Conservation (phyloP, 2,888 invertebrate species). For the Helleia helle region DNA sequence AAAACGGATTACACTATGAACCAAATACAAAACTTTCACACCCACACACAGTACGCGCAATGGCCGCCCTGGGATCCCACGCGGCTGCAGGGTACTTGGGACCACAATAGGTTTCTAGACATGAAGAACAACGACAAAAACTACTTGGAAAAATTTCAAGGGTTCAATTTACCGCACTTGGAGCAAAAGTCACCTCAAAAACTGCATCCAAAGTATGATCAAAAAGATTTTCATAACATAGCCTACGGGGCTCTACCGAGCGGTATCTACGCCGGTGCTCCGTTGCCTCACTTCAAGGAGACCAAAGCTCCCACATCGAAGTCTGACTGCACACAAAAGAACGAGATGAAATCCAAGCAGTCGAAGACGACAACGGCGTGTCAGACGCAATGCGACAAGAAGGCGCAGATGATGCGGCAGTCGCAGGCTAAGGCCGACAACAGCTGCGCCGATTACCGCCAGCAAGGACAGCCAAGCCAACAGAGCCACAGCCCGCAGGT, state of each 20-base stretch:
- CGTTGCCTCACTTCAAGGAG: conserved; percentile 61
- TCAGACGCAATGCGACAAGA: conserved; percentile 60
- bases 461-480: too few relatives aligned
- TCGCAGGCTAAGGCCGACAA: conserved; percentile 55
- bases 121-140: conserved; percentile 68
- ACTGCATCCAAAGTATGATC: conserved; percentile 66
- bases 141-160: conserved; percentile 74
- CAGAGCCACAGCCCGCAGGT: conserved; percentile 57
- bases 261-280: conserved; percentile 51
- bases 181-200: conserved; percentile 77
- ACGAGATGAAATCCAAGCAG: conserved; percentile 58
- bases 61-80: conserved; percentile 77
- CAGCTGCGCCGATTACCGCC: conserved; percentile 32
- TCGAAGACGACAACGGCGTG: conserved; percentile 60
- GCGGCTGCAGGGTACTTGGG: conserved; percentile 67
- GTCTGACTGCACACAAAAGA: conserved; percentile 55
- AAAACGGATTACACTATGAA: conserved; percentile 78
- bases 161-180: conserved; percentile 74
- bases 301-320: conserved; percentile 50
- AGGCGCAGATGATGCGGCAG: conserved; percentile 60
- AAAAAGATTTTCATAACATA: conserved; percentile 64
- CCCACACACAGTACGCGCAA: conserved; percentile 76
- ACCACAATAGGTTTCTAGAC: conserved; percentile 62
- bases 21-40: conserved; percentile 79
- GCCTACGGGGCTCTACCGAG: conserved; percentile 59